A percentile compares a stretch with the other conserved stretches of the same genome.
These are phyloP conservation scores for Akabosia matsudoensis DNA, from an alignment of 1,140 invertebrate genomes.

Conservation along the genomic window DNA sequence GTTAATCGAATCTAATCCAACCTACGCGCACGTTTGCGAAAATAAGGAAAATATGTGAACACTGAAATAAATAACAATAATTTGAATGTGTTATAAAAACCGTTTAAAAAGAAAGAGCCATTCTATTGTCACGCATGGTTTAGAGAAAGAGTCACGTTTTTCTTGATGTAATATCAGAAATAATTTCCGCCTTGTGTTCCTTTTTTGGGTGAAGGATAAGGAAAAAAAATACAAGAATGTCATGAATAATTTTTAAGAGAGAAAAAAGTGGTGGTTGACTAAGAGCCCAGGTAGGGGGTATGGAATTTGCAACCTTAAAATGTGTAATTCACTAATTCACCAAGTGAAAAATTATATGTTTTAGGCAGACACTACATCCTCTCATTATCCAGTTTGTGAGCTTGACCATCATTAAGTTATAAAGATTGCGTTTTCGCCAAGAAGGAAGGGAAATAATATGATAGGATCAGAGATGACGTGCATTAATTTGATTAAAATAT, in stretches of 20 bases:
- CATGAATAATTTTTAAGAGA: too few relatives aligned
- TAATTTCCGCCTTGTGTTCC: too few relatives aligned
- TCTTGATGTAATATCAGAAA: too few relatives aligned
- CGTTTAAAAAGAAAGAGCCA: not conserved
- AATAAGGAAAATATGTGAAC: too few relatives aligned
- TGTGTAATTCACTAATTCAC: too few relatives aligned
- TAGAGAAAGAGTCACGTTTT: too few relatives aligned
- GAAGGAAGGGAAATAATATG: not conserved
- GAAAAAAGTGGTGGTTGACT: not conserved
- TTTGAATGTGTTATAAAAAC: not conserved
- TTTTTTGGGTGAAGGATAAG: not conserved
- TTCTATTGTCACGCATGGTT: not conserved
- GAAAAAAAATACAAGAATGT: not conserved
- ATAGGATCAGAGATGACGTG: not conserved
- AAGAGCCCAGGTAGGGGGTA: not conserved
- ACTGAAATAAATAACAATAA: too few relatives aligned
- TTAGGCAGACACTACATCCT: not conserved
- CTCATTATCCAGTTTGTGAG: not conserved
- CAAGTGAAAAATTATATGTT: not conserved
- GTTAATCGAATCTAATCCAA: not conserved
- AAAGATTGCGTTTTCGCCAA: too few relatives aligned
- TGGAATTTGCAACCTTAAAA: not conserved
- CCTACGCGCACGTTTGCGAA: conserved; percentile 2
- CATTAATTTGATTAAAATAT: not conserved
- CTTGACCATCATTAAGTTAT: too few relatives aligned